phyloP scores from a whole-genome alignment of 2,113 vertebrate species.

The Bagarius yarrelli region DNA sequence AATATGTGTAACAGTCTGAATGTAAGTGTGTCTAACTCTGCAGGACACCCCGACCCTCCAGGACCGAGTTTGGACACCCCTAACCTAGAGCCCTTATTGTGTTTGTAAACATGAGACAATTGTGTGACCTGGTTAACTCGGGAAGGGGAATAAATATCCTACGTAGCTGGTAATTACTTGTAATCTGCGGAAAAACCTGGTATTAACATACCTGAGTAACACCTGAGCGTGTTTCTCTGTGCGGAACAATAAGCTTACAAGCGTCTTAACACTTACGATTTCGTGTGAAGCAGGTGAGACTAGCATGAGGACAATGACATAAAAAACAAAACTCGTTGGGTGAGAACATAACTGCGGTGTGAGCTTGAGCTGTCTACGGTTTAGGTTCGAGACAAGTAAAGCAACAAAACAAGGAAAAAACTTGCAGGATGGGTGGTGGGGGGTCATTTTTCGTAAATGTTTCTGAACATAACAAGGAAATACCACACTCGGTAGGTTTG shows the following conservation, averaged over 20 bases:
- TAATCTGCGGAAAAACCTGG: neutral
- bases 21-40: too few relatives aligned
- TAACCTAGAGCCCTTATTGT: neutral
- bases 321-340: neutral
- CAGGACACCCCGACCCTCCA: too few relatives aligned
- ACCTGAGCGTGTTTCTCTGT: neutral
- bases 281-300: neutral
- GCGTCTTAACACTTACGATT: neutral
- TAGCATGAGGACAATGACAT: neutral
- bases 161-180: neutral
- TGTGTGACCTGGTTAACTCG: neutral
- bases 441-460: neutral
- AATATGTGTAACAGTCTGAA: too few relatives aligned
- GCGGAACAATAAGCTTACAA: neutral
- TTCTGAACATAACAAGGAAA: neutral
- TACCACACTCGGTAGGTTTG: neutral
- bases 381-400: too few relatives aligned
- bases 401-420: neutral
- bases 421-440: neutral
- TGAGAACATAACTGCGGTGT: neutral
- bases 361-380: too few relatives aligned
- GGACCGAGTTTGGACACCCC: too few relatives aligned
- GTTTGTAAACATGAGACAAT: neutral
- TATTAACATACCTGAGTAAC: neutral
- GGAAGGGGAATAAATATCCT: neutral